phyloP scores from a whole-genome alignment of 2,797 vertebrate species.

The Myripristis murdjan region DNA sequence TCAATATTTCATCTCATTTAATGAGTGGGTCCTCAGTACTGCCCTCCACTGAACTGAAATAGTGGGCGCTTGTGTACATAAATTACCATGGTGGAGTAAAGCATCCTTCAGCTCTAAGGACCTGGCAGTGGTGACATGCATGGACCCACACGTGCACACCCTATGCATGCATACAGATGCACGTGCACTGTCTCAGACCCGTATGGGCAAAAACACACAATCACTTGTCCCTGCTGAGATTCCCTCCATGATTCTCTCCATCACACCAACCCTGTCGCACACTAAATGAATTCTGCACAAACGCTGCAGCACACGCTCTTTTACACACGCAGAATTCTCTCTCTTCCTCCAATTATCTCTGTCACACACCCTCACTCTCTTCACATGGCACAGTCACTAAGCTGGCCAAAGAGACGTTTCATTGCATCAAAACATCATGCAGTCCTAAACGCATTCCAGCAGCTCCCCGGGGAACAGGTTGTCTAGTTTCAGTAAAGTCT shows the following conservation, averaged over 20 bases:
- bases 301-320: constrained; percentile 35
- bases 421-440: constrained; percentile 27
- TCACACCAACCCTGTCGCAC: constrained; percentile 22
- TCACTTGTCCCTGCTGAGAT: constrained; percentile 32
- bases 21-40: constrained; percentile 21
- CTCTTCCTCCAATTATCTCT: constrained; percentile 15
- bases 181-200: background rate
- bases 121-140: background rate
- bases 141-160: background rate
- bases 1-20: constrained; percentile 45
- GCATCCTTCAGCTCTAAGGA: background rate
- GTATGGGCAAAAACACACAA: background rate
- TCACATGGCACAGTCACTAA: background rate
- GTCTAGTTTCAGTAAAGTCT: constrained; percentile 38
- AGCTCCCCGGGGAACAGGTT: constrained; percentile 10
- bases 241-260: constrained; percentile 31
- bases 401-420: constrained; percentile 26
- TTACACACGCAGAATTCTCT: constrained; percentile 15
- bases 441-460: constrained; percentile 39
- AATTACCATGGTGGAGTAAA: constrained; percentile 19
- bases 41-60: constrained; percentile 3
- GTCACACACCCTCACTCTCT: constrained; percentile 6
- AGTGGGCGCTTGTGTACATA: constrained; percentile 13
- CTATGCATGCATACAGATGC: background rate
- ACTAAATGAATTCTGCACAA: constrained; percentile 40